Evolutionary conservation across 2,113 vertebrate species (phyloP), one percentile per base, ranked within the genome.

Genomic region (Sinocyclocheilus rhinocerous): DNA sequence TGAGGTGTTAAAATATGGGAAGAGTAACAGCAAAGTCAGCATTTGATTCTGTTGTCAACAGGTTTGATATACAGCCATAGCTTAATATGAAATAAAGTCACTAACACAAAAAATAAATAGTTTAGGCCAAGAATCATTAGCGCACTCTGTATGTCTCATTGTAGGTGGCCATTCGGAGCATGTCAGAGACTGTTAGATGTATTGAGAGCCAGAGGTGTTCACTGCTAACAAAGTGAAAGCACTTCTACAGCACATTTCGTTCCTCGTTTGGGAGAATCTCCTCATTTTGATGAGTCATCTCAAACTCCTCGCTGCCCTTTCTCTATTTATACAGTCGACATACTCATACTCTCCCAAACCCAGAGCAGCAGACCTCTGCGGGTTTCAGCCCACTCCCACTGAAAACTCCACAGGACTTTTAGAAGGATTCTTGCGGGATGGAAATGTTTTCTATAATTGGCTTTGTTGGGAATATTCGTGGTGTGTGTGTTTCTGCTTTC

Each of bases 221-320:
- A 78, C 24, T 50, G 2, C 42, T 13, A 52, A 29, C 26, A 52
- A 70, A 83, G 45, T 29, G 4, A 69, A 70, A 29, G 5, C 26
- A 5, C 2, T 69, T 69, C 12, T 15, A 65, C 6, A 48, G 59
- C 39, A 59, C 10, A 20, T 65, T 82, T 33, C 33, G 10, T 24
- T 83, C 42, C 16, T 55, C 26, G 29, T 29, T 33, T 50, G 22
- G 36, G 79, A 67, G 22, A 24, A 48, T 26, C 12, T 80, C 3
- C 20, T 63, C 16, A 22, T 63, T 67, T 69, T 70, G 81, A 83
- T 67, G 45, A 83, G 81, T 83, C 63, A 70, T 83, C 33, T 83
- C 20, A 52, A 52, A 70, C 39, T 50, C 7, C 39, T 65, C 3
- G 4, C 42, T 50, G 59, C 61, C 61, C 36, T 39, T 73, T 76